Base-by-base conservation (phyloP, 2,888 invertebrate species). In the Phania funesta region DNA sequence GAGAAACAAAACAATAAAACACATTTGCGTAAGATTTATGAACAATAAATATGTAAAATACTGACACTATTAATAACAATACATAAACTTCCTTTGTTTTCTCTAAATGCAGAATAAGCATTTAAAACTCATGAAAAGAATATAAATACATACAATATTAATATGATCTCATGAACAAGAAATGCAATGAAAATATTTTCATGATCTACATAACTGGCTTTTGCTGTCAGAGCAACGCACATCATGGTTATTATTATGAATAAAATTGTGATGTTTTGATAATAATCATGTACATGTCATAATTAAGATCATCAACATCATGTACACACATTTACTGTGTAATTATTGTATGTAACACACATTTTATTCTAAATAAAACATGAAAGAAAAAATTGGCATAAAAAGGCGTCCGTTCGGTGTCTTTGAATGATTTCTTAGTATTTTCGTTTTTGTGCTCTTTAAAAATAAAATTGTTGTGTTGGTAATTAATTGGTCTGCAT, bases 401-500 rank as follows among this genome's bases (percentile, higher is more conserved):
- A 44, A 50, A 32, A 68, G 58, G 35, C 44, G 41, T 50, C 60
- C 44, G 11, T 50, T 71, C 38, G 41, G 29, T 8, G 58, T 35
- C 24, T 76, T 60, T 41, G 8, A 35, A 62, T 54, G 44, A 48
- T 29, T 58, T 67, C 16, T 24, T n/a, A 41, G 38, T 50, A 4
- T 75, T 65, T 41, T 38, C 35, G 16, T 16, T 38, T 32, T 68
- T 26, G 16, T 16, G n/a, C 16, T 62, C 8, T 54, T 64, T 26
- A 56, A 35, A 65, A 38, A 58, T 44, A 58, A 75, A 75, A 54
- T 64, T 56, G 41, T 48, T 56, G 78, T 71, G 65, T 78, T 32
- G 56, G 48, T 65, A 64, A 35, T 65, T 65, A 78, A 78, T 79
- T 67, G 44, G 52, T 79, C 58, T 71, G 60, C 65, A 71, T 58